Conservation (phyloP, 2,113 vertebrate genomes). For the Pelusios castaneus region DNA sequence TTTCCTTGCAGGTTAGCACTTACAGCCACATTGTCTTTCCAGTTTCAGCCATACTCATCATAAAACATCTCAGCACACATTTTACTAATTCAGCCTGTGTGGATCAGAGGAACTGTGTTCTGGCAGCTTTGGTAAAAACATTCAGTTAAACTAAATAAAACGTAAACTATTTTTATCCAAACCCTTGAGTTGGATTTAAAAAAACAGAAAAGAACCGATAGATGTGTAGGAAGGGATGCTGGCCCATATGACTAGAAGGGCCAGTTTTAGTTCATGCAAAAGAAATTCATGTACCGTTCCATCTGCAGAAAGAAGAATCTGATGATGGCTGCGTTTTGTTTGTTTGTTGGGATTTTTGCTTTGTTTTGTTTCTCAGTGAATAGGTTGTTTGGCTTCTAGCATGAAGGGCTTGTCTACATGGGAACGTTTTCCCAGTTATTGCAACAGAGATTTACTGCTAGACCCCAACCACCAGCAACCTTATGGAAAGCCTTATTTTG, state of each 20-base stretch:
- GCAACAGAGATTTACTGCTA: neutral
- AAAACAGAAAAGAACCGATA: neutral
- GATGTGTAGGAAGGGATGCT: neutral
- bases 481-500: neutral
- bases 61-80: neutral
- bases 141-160: neutral
- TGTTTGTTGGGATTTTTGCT: no score
- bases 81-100: slow-evolving; percentile 1
- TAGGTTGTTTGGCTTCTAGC: neutral
- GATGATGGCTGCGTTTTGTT: neutral
- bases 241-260: neutral
- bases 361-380: neutral
- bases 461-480: neutral
- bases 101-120: neutral
- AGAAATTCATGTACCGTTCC: neutral
- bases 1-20: neutral
- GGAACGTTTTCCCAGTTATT: neutral
- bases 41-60: neutral
- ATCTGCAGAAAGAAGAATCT: neutral
- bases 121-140: slow-evolving; percentile 2
- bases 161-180: neutral
- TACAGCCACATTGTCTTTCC: neutral
- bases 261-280: neutral
- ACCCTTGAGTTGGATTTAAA: neutral
- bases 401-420: neutral